A percentile compares a stretch with the other conserved stretches of the same genome.
phyloP scores from a whole-genome alignment of 1,140 invertebrate genomes.

The Hylaeus anthracinus region DNA sequence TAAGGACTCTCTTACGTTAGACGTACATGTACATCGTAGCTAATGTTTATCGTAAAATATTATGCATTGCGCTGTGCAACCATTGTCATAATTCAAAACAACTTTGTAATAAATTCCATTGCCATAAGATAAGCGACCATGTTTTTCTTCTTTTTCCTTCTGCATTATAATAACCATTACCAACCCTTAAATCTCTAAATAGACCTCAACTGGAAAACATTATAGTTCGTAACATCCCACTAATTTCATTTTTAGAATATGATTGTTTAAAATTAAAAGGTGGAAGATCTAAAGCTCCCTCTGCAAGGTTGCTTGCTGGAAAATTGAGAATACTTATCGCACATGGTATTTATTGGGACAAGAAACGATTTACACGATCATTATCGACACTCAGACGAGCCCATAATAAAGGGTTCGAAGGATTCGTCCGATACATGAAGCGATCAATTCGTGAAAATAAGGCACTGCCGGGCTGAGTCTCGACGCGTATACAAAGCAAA shows the following conservation, averaged over 20 bases:
- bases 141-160: neutral
- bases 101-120: constrained; percentile 75
- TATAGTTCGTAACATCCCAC: too few relatives aligned
- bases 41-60: constrained; percentile 72
- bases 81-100: constrained; percentile 67
- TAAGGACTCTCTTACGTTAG: constrained; percentile 54
- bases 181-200: too few relatives aligned
- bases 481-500: neutral
- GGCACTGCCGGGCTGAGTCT: neutral
- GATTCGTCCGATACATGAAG: constrained; percentile 27
- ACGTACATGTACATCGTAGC: constrained; percentile 68
- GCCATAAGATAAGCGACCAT: constrained; percentile 39
- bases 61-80: constrained; percentile 64
- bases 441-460: constrained; percentile 34
- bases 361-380: constrained; percentile 21
- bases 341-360: neutral
- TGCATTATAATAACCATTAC: too few relatives aligned
- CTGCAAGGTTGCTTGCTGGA: neutral
- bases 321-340: neutral
- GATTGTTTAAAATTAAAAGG: too few relatives aligned
- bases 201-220: too few relatives aligned
- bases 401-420: constrained; percentile 25
- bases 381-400: constrained; percentile 20
- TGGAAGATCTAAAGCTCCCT: too few relatives aligned
- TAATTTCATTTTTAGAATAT: too few relatives aligned